These are phyloP conservation scores for Cyanocitta stelleri DNA, from an alignment of 2,113 vertebrate species.

Conservation along the genomic window DNA sequence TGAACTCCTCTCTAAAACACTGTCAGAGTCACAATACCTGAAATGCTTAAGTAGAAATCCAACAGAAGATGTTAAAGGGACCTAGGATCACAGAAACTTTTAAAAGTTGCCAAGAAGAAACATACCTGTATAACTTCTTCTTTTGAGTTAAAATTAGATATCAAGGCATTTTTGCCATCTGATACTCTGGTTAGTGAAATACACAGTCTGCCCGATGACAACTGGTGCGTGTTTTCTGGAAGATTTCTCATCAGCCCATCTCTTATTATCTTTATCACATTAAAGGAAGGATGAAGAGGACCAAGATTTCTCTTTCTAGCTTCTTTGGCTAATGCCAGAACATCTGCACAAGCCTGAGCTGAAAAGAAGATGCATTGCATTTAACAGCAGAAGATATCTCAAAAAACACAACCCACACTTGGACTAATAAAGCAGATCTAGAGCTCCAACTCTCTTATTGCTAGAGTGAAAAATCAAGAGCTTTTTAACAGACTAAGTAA, in stretches of 20 bases:
- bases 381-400: neutral
- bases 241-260: slow-evolving; percentile 72
- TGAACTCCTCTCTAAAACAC: neutral
- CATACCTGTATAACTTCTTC: slow-evolving; percentile 90
- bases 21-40: neutral
- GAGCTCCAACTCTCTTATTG: neutral
- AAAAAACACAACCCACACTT: neutral
- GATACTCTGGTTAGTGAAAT: slow-evolving; percentile 89
- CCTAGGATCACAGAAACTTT: neutral
- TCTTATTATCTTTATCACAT: slow-evolving; percentile 74
- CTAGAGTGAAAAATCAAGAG: neutral
- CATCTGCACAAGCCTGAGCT: slow-evolving; percentile 63
- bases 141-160: slow-evolving; percentile 87
- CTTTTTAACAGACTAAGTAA: neutral
- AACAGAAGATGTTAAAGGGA: neutral
- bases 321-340: slow-evolving; percentile 69
- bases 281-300: slow-evolving; percentile 85
- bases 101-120: neutral
- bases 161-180: slow-evolving; percentile 84
- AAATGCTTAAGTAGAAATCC: neutral
- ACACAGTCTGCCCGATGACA: slow-evolving; percentile 73
- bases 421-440: neutral
- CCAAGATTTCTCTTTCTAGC: slow-evolving; percentile 81
- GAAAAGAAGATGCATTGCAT: neutral
- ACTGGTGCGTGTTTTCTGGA: slow-evolving; percentile 77